phyloP scores from a whole-genome alignment of 2,888 invertebrate species.

The Parasteatoda lunata region DNA sequence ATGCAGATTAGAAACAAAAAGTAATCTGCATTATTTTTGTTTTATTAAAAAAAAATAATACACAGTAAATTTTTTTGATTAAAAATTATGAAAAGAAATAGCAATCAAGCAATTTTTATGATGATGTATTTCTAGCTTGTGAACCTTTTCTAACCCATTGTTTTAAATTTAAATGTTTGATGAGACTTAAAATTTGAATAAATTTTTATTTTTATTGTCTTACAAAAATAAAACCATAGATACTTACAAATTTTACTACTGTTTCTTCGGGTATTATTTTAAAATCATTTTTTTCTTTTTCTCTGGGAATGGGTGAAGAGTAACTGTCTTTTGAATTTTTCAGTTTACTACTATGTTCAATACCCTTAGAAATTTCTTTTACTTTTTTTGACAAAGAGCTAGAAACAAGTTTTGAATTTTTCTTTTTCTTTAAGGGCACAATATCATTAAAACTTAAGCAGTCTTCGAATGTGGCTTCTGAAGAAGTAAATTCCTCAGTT shows the following conservation, averaged over 20 bases:
- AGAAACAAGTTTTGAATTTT: constrained; percentile 24
- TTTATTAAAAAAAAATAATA: too few species aligned
- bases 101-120: too few species aligned
- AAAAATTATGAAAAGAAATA: too few species aligned
- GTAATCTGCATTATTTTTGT: too few species aligned
- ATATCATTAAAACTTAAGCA: constrained; percentile 69
- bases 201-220: too few species aligned
- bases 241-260: background rate
- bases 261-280: background rate
- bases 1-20: too few species aligned
- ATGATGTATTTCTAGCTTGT: too few species aligned
- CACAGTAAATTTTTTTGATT: too few species aligned
- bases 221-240: too few species aligned
- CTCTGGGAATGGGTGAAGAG: background rate
- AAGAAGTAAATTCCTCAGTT: constrained; percentile 57
- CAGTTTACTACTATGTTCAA: background rate
- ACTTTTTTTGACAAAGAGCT: constrained; percentile 14
- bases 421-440: constrained; percentile 55
- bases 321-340: background rate
- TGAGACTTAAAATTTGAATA: too few species aligned
- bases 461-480: constrained; percentile 69
- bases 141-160: too few species aligned
- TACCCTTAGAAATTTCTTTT: constrained; percentile 2
- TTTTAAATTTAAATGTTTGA: too few species aligned
- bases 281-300: background rate